phyloP scores from a whole-genome alignment of 1,140 invertebrate species.

The Drosophila melanica region DNA sequence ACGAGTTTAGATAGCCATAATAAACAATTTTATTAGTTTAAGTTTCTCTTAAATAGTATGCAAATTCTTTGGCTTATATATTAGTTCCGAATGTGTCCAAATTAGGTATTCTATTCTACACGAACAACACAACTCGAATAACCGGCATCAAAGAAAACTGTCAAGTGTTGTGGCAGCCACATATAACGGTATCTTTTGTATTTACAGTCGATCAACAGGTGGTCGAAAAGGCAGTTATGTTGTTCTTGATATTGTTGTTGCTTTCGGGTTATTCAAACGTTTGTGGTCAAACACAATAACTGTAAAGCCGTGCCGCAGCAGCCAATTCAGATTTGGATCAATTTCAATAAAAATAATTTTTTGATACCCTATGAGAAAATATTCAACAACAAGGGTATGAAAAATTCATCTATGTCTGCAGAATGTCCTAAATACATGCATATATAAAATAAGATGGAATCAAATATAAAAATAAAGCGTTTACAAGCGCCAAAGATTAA shows the following conservation, averaged over 20 bases:
- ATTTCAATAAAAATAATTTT: slow-evolving; percentile 28
- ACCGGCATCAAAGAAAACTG: slow-evolving; percentile 19
- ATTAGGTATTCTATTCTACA: neutral
- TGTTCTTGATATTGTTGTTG: slow-evolving; percentile 19
- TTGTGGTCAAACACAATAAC: slow-evolving; percentile 73
- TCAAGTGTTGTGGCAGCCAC: slow-evolving; percentile 26
- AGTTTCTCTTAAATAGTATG: neutral
- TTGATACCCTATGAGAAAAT: neutral
- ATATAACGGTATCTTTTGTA: slow-evolving; percentile 64
- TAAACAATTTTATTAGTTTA: neutral
- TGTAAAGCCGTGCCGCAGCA: slow-evolving; percentile 33
- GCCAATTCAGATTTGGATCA: slow-evolving; percentile 33
- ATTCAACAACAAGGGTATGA: neutral
- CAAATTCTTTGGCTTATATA: neutral
- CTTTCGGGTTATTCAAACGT: slow-evolving; percentile 54
- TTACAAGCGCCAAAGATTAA: no score
- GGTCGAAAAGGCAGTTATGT: slow-evolving; percentile 38
- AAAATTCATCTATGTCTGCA: neutral
- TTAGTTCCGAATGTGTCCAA: neutral
- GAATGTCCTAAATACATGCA: neutral
- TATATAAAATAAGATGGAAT: no score
- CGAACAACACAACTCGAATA: neutral
- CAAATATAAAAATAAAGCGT: no score
- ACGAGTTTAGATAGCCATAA: neutral
- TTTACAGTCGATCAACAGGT: slow-evolving; percentile 53